phyloP scores from a whole-genome alignment of 2,888 invertebrate genomes.

The Holacanthella duospinosa region DNA sequence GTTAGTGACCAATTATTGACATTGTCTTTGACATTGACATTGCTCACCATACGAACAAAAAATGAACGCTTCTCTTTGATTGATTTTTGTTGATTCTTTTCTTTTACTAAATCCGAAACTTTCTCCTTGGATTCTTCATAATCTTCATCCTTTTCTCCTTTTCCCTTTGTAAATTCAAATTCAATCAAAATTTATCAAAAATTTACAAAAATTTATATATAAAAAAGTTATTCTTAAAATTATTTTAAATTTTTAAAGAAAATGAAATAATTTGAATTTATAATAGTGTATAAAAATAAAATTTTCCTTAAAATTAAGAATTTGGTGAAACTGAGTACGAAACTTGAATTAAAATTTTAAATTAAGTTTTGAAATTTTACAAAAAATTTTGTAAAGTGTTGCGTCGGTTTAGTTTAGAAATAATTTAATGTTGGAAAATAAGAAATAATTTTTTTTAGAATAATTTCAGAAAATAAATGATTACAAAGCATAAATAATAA shows the following conservation, averaged over 20 bases:
- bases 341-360: too few species aligned
- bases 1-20: background rate
- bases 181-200: background rate
- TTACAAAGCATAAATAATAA: too few species aligned
- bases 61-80: conserved; percentile 86
- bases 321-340: too few species aligned
- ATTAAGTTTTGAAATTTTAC: too few species aligned
- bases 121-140: conserved; percentile 39
- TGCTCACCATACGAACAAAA: conserved; percentile 97
- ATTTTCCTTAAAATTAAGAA: too few species aligned
- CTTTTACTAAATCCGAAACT: conserved; percentile 35
- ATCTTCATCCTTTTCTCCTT: conserved; percentile 35
- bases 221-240: too few species aligned
- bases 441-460: too few species aligned
- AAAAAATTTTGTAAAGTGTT: too few species aligned
- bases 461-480: too few species aligned
- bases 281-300: too few species aligned
- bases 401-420: too few species aligned
- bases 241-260: background rate
- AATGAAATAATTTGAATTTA: background rate
- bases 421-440: too few species aligned
- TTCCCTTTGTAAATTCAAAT: background rate
- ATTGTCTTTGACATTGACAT: conserved; percentile 41
- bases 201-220: background rate
- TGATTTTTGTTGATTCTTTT: conserved; percentile 44